These are phyloP conservation scores for Neoascia interrupta DNA, from an alignment of 2,888 invertebrate genomes.

Conservation along the genomic window DNA sequence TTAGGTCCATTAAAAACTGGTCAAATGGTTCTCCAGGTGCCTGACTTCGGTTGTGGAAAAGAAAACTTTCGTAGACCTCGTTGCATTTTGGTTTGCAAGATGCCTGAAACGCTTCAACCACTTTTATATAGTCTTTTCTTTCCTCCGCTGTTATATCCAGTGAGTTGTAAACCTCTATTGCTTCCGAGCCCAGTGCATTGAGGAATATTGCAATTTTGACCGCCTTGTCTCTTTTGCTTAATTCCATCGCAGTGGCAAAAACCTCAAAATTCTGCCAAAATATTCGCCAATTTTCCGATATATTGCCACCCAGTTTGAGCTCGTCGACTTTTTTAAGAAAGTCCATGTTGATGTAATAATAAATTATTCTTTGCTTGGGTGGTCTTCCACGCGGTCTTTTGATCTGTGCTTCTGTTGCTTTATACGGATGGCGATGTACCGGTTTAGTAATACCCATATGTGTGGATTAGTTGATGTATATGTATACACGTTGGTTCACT, in stretches of 20 bases:
- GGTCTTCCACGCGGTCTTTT: neutral
- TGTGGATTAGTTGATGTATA: no score
- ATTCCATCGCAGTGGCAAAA: constrained; percentile 70
- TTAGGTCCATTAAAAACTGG: constrained; percentile 65
- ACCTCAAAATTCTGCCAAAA: constrained; percentile 68
- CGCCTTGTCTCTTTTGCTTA: constrained; percentile 62
- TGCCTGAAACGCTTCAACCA: constrained; percentile 67
- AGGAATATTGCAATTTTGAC: constrained; percentile 71
- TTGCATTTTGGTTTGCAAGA: constrained; percentile 57
- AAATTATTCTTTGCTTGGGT: neutral
- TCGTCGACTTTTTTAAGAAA: neutral
- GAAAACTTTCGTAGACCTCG: constrained; percentile 46
- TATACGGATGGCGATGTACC: neutral
- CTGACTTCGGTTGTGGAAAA: constrained; percentile 58
- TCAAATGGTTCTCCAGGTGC: constrained; percentile 58
- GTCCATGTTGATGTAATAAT: neutral
- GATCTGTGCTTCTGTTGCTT: no score
- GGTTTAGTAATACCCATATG: neutral
- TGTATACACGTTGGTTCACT: neutral
- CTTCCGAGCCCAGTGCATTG: constrained; percentile 71
- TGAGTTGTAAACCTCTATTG: constrained; percentile 71
- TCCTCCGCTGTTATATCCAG: constrained; percentile 67
- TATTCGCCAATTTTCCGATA: neutral
- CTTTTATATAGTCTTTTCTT: constrained; percentile 55
- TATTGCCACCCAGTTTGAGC: neutral